Conservation (phyloP, 1,140 invertebrate genomes). For the Drosophila erecta region DNA sequence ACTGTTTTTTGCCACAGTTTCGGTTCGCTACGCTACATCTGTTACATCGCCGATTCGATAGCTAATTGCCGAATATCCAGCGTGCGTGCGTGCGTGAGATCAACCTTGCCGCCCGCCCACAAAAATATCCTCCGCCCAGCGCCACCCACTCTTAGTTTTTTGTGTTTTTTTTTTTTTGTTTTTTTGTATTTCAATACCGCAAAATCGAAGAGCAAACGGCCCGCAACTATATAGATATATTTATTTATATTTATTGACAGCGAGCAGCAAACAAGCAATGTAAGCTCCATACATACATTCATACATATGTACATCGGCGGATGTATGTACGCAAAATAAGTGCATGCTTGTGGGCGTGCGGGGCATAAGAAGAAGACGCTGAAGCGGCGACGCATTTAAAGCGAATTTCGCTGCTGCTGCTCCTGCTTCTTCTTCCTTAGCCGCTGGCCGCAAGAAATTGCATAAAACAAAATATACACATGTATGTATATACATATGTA, state of each 20-base stretch:
- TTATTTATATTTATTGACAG: conserved; percentile 9
- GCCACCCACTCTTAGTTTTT: not conserved
- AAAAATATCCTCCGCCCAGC: not conserved
- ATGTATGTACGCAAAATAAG: conserved; percentile 9
- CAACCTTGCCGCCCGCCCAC: conserved; percentile 2
- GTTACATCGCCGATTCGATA: not conserved
- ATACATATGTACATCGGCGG: not conserved
- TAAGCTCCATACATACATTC: conserved; percentile 3
- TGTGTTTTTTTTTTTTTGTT: not conserved
- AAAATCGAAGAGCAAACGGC: not conserved
- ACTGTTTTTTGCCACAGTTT: conserved; percentile 5
- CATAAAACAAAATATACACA: conserved; percentile 27
- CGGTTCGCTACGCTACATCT: not conserved
- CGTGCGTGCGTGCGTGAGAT: not conserved
- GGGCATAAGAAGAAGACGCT: not conserved
- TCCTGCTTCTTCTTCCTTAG: conserved; percentile 13
- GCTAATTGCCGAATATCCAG: too few species aligned
- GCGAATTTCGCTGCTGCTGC: conserved; percentile 10
- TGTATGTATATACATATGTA: conserved; percentile 7
- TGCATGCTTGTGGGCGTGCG: conserved; percentile 12
- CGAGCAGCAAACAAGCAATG: not conserved
- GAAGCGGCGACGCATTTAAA: conserved; percentile 37
- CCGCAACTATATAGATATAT: conserved; percentile 3
- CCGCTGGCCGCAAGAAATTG: conserved; percentile 29
- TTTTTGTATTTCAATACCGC: not conserved